Evolutionary conservation across 2,797 vertebrate species (phyloP), one percentile per base, ranked within the genome.

Genomic region (Siniperca undulata): DNA sequence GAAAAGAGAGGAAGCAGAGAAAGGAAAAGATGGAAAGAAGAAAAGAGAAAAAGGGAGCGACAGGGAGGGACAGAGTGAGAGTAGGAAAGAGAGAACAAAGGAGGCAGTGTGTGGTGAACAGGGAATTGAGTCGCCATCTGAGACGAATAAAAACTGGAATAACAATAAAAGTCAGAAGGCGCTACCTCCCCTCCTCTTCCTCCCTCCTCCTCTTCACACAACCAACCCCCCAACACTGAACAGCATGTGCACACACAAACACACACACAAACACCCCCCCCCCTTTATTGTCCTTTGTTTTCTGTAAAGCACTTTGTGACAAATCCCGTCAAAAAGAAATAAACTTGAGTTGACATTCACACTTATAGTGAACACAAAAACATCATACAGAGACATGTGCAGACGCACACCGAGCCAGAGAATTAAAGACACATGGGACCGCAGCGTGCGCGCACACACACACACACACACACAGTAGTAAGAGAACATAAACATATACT

Each of bases 91-190:
- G 87, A 73, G 88, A 93, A 95, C 92, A 94, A 94, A 93, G 90
- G 86, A 89, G 90, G 88, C 81, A 94, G 93, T 91, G 91, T 93
- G 91, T 77, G 86, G 87, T 53, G 89, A 87, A 85, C 91, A 80
- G 91, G 87, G 92, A 92, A 92, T 82, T 69, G 85, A 89, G 87
- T 74, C 65, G 82, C 94, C 94, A 93, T 94, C 93, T 95, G 94
- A 94, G 93, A 94, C 88, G 88, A 93, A 95, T 95, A 94, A 94
- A 95, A 93, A 94, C 50, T 93, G 84, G 86, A 95, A 94, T 88
- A 94, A 94, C 94, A 94, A 94, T 95, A 94, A 94, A 95, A 94
- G 89, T 93, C 92, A 88, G 82, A 91, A 89, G 81, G 90, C 87
- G 88, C 92, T 92, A 92, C 92, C 88, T 91, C 87, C 84, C 87